Conservation (phyloP, 1,140 invertebrate species). For the Phenacoccus solenopsis region DNA sequence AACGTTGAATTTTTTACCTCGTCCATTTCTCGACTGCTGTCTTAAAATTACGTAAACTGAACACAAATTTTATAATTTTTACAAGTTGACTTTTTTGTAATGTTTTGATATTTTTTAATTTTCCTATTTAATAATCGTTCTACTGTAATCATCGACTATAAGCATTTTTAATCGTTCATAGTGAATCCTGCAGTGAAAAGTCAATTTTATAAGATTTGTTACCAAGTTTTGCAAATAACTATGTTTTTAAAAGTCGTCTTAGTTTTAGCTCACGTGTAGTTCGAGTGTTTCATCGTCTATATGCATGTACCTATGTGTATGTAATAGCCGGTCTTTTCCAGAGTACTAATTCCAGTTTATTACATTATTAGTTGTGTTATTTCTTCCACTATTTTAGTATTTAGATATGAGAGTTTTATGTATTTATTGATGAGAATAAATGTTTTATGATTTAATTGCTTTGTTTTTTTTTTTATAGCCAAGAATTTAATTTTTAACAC, state of each 20-base stretch:
- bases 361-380: neutral
- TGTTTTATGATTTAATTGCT: neutral
- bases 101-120: neutral
- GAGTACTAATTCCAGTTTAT: neutral
- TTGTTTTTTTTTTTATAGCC: too few relatives aligned
- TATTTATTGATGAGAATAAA: neutral
- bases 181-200: neutral
- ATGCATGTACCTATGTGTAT: neutral
- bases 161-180: neutral
- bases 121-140: too few relatives aligned
- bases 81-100: neutral
- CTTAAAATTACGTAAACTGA: neutral
- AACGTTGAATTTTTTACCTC: too few relatives aligned
- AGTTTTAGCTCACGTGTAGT: neutral
- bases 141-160: neutral
- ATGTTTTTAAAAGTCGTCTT: neutral
- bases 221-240: neutral
- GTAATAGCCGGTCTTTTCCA: neutral
- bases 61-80: neutral
- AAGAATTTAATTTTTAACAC: too few relatives aligned
- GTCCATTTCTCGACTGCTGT: neutral
- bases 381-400: slow-evolving; percentile 1
- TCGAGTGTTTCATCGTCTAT: neutral
- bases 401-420: neutral
- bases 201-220: neutral